A percentile compares a stretch with the other conserved stretches of the same genome.
These are phyloP conservation scores for Eciton burchellii DNA, from an alignment of 1,140 invertebrate species.

Conservation along the genomic window DNA sequence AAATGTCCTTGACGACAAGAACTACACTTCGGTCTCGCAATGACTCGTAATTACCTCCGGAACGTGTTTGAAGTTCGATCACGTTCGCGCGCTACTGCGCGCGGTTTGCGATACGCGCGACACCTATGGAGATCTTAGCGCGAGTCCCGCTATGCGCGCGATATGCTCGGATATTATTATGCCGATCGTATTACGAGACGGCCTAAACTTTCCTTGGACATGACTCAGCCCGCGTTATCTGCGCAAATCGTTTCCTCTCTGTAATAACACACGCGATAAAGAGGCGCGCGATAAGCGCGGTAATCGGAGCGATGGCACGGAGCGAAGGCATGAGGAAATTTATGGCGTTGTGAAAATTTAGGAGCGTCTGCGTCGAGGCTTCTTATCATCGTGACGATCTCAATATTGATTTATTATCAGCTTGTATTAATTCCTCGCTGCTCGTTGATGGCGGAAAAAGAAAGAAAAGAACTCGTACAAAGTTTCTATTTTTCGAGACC, in stretches of 20 bases:
- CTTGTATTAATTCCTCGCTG: too few species aligned
- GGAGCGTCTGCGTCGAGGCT: background rate
- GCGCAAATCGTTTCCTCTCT: conserved; percentile 51
- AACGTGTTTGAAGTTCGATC: conserved; percentile 35
- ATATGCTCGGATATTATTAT: conserved; percentile 30
- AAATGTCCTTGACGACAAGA: conserved; percentile 45
- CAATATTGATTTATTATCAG: too few species aligned
- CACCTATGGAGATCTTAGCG: background rate
- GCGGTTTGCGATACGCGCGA: conserved; percentile 30
- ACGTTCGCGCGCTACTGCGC: conserved; percentile 2
- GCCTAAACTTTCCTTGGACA: conserved; percentile 42
- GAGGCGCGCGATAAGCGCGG: conserved; percentile 42
- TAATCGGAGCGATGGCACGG: conserved; percentile 37
- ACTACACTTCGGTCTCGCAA: background rate
- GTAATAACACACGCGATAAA: conserved; percentile 50
- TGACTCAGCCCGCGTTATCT: conserved; percentile 52
- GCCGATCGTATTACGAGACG: conserved; percentile 46
- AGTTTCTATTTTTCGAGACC: too few species aligned
- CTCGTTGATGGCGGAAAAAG: too few species aligned
- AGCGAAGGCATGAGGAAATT: conserved; percentile 23
- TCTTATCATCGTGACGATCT: background rate
- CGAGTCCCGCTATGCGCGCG: background rate
- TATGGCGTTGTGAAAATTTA: background rate
- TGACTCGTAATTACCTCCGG: conserved; percentile 16
- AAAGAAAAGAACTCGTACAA: too few species aligned